Evolutionary conservation across 1,140 invertebrate species (phyloP).

Genomic region (Drosophila serrata): DNA sequence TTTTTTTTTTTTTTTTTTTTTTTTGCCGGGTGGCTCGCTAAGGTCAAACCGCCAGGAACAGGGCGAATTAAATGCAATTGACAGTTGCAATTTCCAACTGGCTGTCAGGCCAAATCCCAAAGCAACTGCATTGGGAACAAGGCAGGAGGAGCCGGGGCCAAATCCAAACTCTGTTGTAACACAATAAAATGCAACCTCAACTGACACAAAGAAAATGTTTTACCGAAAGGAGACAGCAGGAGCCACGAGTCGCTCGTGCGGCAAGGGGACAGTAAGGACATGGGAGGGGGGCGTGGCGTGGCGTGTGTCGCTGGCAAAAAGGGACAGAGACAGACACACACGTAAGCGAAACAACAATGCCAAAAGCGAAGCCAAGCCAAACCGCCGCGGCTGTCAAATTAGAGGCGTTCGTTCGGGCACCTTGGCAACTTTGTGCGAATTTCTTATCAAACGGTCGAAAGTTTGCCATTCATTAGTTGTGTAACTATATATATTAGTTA

Average conservation of each 20-base stretch:
- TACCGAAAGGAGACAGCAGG: conserved; percentile 46
- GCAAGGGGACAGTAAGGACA: conserved; percentile 22
- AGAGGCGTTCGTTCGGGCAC: conserved; percentile 57
- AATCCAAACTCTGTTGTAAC: conserved; percentile 73
- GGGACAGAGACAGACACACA: conserved; percentile 65
- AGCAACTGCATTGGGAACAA: conserved; percentile 43
- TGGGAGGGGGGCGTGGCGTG: conserved; percentile 50
- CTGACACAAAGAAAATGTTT: conserved; percentile 82
- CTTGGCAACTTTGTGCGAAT: conserved; percentile 57
- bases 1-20: background rate
- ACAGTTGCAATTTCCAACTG: conserved; percentile 82
- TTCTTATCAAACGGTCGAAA: conserved; percentile 13
- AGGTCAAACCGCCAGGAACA: conserved; percentile 69
- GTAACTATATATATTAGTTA: background rate
- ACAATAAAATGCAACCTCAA: conserved; percentile 83
- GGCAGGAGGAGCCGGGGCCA: conserved; percentile 25
- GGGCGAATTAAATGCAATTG: conserved; percentile 82
- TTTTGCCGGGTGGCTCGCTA: conserved; percentile 23
- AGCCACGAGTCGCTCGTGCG: conserved; percentile 53
- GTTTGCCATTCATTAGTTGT: conserved; percentile 11
- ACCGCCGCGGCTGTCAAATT: conserved; percentile 78
- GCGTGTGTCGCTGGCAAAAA: conserved; percentile 35
- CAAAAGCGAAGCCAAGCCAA: conserved; percentile 27
- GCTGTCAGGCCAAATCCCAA: conserved; percentile 79
- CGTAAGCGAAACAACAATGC: conserved; percentile 80